phyloP scores from a whole-genome alignment of 1,140 invertebrate species.

The Linepithema humile region DNA sequence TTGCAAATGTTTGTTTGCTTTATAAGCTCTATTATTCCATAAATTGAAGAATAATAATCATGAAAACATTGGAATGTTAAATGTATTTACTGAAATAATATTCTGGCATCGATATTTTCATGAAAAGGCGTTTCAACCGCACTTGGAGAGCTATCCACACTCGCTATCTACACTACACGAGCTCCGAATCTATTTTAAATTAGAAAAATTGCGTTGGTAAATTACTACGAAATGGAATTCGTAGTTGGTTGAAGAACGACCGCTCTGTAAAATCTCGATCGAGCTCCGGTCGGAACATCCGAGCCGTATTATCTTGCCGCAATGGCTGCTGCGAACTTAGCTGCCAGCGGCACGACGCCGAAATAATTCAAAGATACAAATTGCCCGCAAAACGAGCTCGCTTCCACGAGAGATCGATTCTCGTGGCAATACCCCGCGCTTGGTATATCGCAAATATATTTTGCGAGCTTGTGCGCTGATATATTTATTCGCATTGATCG shows the following conservation, averaged over 20 bases:
- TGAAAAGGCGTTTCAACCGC: not conserved
- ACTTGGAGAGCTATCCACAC: no score
- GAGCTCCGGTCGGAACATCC: slow-evolving; percentile 17
- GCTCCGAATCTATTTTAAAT: not conserved
- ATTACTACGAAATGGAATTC: slow-evolving; percentile 1
- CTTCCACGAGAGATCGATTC: slow-evolving; percentile 57
- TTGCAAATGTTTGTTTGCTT: not conserved
- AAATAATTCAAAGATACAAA: slow-evolving; percentile 72
- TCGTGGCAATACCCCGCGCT: not conserved
- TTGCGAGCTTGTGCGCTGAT: slow-evolving; percentile 4
- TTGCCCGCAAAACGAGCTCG: slow-evolving; percentile 58
- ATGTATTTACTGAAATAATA: not conserved
- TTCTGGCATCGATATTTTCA: not conserved
- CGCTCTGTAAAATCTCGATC: slow-evolving; percentile 31
- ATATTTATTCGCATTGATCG: not conserved
- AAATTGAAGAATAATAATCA: not conserved
- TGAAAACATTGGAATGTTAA: not conserved
- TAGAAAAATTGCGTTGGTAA: not conserved
- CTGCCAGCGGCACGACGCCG: slow-evolving; percentile 50
- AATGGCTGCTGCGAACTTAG: slow-evolving; percentile 46
- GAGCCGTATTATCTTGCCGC: not conserved
- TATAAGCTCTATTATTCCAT: not conserved
- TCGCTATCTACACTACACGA: no score
- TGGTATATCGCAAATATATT: slow-evolving; percentile 56
- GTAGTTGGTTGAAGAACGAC: not conserved